Conservation (phyloP, 2,113 vertebrate genomes). For the Canis aureus region DNA sequence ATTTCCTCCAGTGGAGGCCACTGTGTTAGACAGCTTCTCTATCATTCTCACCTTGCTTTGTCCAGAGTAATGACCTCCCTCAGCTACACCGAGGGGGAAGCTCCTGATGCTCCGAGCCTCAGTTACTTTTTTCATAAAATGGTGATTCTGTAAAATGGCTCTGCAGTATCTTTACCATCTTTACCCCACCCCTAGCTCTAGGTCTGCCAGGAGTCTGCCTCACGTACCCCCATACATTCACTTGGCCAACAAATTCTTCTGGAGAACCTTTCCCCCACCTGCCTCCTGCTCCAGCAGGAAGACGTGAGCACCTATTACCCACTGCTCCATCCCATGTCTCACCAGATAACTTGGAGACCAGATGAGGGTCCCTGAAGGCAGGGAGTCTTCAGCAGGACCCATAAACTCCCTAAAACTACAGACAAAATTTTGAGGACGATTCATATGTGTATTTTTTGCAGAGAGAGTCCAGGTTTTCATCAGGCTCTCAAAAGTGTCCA, state of each 20-base stretch:
- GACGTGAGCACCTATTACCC: neutral
- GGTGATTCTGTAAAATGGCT: constrained; percentile 3
- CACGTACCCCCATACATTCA: neutral
- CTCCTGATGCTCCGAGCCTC: neutral
- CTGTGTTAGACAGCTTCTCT: neutral
- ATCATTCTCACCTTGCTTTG: neutral
- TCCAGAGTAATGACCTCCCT: neutral
- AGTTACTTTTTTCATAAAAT: neutral
- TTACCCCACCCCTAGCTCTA: neutral
- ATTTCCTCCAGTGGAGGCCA: neutral
- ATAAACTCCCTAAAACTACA: neutral
- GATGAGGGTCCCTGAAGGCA: neutral
- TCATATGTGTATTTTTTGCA: neutral
- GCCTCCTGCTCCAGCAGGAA: neutral
- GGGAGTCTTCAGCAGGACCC: neutral
- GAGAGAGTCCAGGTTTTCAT: neutral
- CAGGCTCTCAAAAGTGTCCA: neutral
- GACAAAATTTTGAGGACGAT: neutral
- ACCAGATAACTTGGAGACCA: neutral
- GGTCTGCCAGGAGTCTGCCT: neutral
- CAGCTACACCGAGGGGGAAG: neutral
- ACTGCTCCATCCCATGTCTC: neutral
- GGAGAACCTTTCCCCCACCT: neutral
- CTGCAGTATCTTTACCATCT: neutral
- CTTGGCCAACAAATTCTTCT: neutral